Conservation (phyloP, 2,888 invertebrate species). For the Dynastes grantii region DNA sequence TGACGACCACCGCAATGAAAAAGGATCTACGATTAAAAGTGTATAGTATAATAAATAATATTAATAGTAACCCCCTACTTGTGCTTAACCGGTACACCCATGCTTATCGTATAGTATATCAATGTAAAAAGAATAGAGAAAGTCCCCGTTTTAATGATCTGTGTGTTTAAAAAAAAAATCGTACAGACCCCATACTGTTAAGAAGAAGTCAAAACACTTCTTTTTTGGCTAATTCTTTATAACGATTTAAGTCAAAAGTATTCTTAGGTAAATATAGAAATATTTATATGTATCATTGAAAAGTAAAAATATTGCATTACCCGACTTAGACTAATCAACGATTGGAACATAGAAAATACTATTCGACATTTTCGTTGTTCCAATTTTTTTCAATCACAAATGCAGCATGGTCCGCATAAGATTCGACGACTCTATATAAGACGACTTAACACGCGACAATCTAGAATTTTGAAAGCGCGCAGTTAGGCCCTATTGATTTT, state of each 20-base stretch:
- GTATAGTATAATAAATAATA: slow-evolving; percentile 47
- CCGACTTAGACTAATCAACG: slow-evolving; percentile 55
- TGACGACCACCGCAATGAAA: slow-evolving; percentile 59
- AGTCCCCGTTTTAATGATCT: slow-evolving; percentile 37
- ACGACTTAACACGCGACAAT: slow-evolving; percentile 33
- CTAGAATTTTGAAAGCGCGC: slow-evolving; percentile 61
- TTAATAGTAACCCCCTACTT: slow-evolving; percentile 49
- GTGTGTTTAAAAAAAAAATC: slow-evolving; percentile 47
- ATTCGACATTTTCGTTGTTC: slow-evolving; percentile 34
- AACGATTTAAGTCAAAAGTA: slow-evolving; percentile 45
- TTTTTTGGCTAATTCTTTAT: slow-evolving; percentile 57
- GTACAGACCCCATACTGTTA: slow-evolving; percentile 67
- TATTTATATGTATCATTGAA: slow-evolving; percentile 17
- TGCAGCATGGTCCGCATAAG: neutral
- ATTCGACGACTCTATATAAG: neutral
- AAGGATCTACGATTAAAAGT: slow-evolving; percentile 45
- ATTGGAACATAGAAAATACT: slow-evolving; percentile 40
- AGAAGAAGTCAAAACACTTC: slow-evolving; percentile 64
- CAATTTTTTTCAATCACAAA: neutral
- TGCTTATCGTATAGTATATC: slow-evolving; percentile 44
- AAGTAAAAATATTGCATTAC: slow-evolving; percentile 46
- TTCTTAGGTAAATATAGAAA: neutral
- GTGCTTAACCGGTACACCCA: slow-evolving; percentile 57
- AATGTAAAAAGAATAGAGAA: slow-evolving; percentile 23
- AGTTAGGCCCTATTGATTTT: slow-evolving; percentile 67